These are phyloP conservation scores for Vireo altiloquus DNA, from an alignment of 2,113 vertebrate genomes.

Conservation along the genomic window DNA sequence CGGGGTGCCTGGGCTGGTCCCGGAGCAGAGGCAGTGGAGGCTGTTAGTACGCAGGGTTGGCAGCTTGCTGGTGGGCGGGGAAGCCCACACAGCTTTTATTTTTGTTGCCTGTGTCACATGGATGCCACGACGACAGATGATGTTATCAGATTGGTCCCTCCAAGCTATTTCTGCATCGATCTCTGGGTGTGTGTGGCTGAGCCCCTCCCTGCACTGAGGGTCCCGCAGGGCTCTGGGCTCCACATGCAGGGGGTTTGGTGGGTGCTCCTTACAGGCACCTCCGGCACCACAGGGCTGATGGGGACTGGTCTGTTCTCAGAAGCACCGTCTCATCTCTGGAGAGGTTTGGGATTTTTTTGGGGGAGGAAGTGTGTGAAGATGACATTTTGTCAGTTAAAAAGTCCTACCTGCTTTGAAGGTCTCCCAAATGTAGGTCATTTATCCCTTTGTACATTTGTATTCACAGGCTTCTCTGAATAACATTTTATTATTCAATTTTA, in stretches of 20 bases:
- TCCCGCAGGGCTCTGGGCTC: not conserved
- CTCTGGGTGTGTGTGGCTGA: not conserved
- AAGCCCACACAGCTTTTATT: constrained; percentile 55
- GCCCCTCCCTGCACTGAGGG: rapidly evolving
- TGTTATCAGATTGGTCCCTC: not conserved
- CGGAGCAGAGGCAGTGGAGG: not conserved
- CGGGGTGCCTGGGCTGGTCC: not conserved
- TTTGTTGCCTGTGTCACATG: constrained; percentile 50
- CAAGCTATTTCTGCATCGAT: not conserved
- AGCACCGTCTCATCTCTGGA: not conserved
- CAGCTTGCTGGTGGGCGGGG: constrained; percentile 61
- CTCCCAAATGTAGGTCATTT: not conserved
- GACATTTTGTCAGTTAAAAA: not conserved
- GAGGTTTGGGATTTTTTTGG: rapidly evolving
- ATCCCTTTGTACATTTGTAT: constrained; percentile 3
- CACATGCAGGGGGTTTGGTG: not conserved
- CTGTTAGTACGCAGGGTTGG: not conserved
- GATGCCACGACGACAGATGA: constrained; percentile 7
- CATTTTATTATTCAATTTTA: not conserved
- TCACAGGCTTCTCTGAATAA: not conserved
- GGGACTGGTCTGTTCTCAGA: not conserved
- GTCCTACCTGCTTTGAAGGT: not conserved
- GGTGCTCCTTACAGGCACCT: not conserved
- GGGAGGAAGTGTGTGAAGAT: not conserved
- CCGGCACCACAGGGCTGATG: not conserved